These are phyloP conservation scores for Meganola albula DNA, from an alignment of 2,888 invertebrate genomes.

Conservation along the genomic window DNA sequence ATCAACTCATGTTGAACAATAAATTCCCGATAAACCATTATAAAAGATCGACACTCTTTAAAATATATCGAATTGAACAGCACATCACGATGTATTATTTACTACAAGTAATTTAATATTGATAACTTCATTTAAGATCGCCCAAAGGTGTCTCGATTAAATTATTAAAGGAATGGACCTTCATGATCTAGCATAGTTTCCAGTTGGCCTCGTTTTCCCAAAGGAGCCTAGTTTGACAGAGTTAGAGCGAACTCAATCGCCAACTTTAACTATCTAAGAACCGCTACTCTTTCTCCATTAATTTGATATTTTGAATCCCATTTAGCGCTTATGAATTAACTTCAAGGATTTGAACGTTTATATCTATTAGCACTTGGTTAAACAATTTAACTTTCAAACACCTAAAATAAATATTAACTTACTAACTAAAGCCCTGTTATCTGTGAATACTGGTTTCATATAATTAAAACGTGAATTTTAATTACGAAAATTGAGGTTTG, in stretches of 20 bases:
- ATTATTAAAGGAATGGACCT: conserved; percentile 35
- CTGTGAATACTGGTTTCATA: too few relatives aligned
- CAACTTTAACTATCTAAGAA: conserved; percentile 54
- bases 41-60: conserved; percentile 53
- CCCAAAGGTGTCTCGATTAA: conserved; percentile 47
- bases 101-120: conserved; percentile 42
- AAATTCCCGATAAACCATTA: conserved; percentile 65
- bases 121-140: conserved; percentile 54
- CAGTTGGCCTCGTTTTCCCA: conserved; percentile 49
- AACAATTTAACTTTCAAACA: conserved; percentile 14
- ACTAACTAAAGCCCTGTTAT: too few relatives aligned
- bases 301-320: conserved; percentile 37
- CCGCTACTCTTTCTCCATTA: conserved; percentile 44
- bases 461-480: too few relatives aligned
- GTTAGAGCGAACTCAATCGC: conserved; percentile 51
- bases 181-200: conserved; percentile 33
- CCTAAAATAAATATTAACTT: too few relatives aligned
- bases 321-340: conserved; percentile 25
- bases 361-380: background rate
- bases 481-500: too few relatives aligned
- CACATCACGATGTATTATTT: conserved; percentile 47
- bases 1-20: conserved; percentile 46
- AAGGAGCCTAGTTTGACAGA: conserved; percentile 46
- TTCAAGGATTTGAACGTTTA: background rate
- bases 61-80: conserved; percentile 48